Conservation (phyloP, 2,888 invertebrate genomes). For the Drosophila maculinotata region DNA sequence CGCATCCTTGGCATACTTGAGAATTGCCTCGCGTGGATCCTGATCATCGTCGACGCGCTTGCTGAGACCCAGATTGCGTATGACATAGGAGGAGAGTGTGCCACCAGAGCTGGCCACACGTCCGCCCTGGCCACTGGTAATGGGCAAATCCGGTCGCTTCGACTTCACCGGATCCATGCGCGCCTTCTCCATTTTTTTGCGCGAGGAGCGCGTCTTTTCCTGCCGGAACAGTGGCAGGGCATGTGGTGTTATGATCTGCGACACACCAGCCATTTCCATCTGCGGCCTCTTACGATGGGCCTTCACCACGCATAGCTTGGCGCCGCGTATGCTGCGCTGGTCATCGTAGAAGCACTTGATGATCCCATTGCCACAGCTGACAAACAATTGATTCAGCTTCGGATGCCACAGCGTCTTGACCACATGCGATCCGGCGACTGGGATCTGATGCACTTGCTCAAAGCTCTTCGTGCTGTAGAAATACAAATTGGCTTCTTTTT, state of each 20-base stretch:
- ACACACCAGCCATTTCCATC: constrained; percentile 94
- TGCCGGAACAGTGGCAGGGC: constrained; percentile 97
- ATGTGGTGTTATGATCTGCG: constrained; percentile 98
- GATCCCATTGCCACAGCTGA: constrained; percentile 95
- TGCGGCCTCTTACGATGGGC: constrained; percentile 91
- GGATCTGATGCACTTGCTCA: constrained; percentile 90
- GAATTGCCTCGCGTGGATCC: constrained; percentile 97
- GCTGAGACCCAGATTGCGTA: constrained; percentile 96
- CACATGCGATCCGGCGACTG: constrained; percentile 92
- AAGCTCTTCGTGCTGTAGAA: constrained; percentile 93
- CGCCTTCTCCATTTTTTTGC: constrained; percentile 96
- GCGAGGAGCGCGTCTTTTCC: constrained; percentile 94
- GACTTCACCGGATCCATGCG: constrained; percentile 94
- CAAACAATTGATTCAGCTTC: constrained; percentile 97
- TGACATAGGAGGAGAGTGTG: constrained; percentile 97
- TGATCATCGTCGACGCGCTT: constrained; percentile 96
- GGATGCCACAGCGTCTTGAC: constrained; percentile 98
- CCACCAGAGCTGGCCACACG: constrained; percentile 96
- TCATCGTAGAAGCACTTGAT: constrained; percentile 97
- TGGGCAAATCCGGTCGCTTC: constrained; percentile 92
- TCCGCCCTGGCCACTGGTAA: constrained; percentile 96
- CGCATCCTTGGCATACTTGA: constrained; percentile 97
- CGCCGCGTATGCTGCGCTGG: constrained; percentile 94
- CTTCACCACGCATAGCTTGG: constrained; percentile 94
- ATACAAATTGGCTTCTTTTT: constrained; percentile 89